These are phyloP conservation scores for Phorcus lineatus DNA, from an alignment of 2,888 invertebrate genomes.

Conservation along the genomic window DNA sequence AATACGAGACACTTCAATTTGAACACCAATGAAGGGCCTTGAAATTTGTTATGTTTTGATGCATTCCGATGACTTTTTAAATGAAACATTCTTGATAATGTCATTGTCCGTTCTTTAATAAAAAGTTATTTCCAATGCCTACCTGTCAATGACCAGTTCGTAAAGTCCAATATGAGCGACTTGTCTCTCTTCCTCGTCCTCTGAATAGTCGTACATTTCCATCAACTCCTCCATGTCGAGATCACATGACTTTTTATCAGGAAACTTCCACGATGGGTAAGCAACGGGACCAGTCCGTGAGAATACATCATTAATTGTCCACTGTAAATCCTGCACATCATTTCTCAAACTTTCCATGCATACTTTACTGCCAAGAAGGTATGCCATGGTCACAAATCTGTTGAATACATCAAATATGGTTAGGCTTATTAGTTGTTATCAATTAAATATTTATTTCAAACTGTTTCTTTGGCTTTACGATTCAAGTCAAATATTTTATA, in stretches of 20 bases:
- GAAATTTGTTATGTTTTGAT: too few species aligned
- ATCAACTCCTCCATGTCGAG: slow-evolving; percentile 72
- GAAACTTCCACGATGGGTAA: slow-evolving; percentile 75
- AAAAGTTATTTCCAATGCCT: background rate
- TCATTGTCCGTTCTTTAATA: too few species aligned
- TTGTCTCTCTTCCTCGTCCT: slow-evolving; percentile 70
- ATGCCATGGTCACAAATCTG: slow-evolving; percentile 56
- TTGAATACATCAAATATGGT: too few species aligned
- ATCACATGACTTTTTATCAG: slow-evolving; percentile 71
- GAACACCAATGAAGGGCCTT: too few species aligned
- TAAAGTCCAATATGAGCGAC: slow-evolving; percentile 74
- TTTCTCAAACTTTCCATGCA: slow-evolving; percentile 73
- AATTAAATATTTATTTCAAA: too few species aligned
- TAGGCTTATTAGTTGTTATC: too few species aligned
- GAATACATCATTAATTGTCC: slow-evolving; percentile 67
- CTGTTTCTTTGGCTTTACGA: too few species aligned
- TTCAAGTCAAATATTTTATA: too few species aligned
- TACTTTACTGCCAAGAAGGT: slow-evolving; percentile 66
- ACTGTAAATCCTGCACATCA: slow-evolving; percentile 74
- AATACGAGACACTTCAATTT: too few species aligned
- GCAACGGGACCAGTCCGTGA: slow-evolving; percentile 69
- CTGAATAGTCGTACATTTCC: slow-evolving; percentile 67
- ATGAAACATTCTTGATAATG: too few species aligned
- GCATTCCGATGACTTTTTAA: too few species aligned
- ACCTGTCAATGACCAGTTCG: slow-evolving; percentile 76